Evolutionary conservation across 1,140 invertebrate genomes (phyloP).

Genomic region (Nasonia vitripennis): DNA sequence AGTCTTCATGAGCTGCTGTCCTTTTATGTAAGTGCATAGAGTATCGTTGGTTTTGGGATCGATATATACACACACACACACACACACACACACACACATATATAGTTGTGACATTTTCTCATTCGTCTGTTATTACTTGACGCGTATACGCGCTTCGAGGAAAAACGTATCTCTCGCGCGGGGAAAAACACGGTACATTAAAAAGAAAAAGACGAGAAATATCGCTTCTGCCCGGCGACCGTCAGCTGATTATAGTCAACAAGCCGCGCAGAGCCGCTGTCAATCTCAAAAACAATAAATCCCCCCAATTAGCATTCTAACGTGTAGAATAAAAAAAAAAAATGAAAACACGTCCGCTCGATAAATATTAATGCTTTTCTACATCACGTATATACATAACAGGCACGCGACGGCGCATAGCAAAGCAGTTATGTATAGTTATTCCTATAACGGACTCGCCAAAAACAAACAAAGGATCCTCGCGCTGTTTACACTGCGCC

Average conservation of each 20-base stretch:
- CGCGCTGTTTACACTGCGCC: neutral
- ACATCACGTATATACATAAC: neutral
- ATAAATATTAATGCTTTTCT: neutral
- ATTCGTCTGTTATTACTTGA: too few species aligned
- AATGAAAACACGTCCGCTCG: neutral
- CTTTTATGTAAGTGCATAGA: constrained; percentile 68
- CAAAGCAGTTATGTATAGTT: neutral
- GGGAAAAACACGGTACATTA: too few species aligned
- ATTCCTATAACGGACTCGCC: neutral
- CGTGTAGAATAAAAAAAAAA: neutral
- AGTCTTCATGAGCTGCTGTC: constrained; percentile 71
- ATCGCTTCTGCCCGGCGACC: neutral
- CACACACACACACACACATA: too few species aligned
- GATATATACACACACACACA: too few species aligned
- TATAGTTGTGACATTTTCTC: neutral
- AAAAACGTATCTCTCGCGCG: too few species aligned
- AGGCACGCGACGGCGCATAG: too few species aligned
- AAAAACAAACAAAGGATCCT: neutral
- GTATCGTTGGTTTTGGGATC: constrained; percentile 25
- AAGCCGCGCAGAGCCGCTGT: too few species aligned
- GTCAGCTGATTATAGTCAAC: neutral
- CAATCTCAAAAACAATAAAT: too few species aligned
- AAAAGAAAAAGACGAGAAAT: too few species aligned
- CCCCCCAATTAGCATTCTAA: neutral
- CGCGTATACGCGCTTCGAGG: too few species aligned